phyloP scores from a whole-genome alignment of 1,140 invertebrate species.

The Drosophila eugracilis region DNA sequence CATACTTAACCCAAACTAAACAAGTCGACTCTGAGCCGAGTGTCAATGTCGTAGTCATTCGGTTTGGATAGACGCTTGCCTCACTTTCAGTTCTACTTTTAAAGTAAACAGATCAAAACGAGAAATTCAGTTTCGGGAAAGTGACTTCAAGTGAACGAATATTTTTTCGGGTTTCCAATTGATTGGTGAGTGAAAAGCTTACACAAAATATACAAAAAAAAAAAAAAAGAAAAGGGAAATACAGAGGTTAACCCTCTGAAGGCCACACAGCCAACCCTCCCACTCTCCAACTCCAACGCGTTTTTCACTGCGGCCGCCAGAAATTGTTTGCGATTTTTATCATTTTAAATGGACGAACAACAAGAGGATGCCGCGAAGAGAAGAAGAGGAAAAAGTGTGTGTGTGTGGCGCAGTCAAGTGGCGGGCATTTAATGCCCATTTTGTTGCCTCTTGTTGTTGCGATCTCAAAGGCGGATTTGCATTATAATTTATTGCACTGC shows the following conservation, averaged over 20 bases:
- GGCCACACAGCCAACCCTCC: too few species aligned
- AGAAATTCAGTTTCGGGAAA: background rate
- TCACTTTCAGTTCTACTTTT: background rate
- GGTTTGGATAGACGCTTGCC: too few species aligned
- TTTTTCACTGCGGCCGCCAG: constrained; percentile 29
- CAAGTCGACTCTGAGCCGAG: constrained; percentile 4
- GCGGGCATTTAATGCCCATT: constrained; percentile 64
- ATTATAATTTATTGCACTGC: constrained; percentile 78
- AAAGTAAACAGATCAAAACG: background rate
- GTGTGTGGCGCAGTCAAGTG: constrained; percentile 49
- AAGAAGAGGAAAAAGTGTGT: background rate
- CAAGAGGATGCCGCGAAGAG: constrained; percentile 12
- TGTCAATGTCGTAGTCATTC: constrained; percentile 3
- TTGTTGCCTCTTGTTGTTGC: constrained; percentile 56
- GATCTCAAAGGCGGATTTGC: constrained; percentile 69
- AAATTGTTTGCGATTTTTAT: constrained; percentile 77
- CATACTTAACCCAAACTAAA: too few species aligned
- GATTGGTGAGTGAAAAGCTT: constrained; percentile 43
- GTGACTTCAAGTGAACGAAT: background rate
- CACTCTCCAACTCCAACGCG: too few species aligned
- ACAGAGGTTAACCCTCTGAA: background rate
- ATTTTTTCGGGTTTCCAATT: constrained; percentile 9
- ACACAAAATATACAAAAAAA: too few species aligned
- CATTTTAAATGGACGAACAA: constrained; percentile 72
- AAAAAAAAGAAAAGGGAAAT: too few species aligned